Percentiles rank a stretch among this genome's conserved stretches.
Evolutionary conservation across 2,113 vertebrate genomes (phyloP).

Genomic region (Saccopteryx bilineata): DNA sequence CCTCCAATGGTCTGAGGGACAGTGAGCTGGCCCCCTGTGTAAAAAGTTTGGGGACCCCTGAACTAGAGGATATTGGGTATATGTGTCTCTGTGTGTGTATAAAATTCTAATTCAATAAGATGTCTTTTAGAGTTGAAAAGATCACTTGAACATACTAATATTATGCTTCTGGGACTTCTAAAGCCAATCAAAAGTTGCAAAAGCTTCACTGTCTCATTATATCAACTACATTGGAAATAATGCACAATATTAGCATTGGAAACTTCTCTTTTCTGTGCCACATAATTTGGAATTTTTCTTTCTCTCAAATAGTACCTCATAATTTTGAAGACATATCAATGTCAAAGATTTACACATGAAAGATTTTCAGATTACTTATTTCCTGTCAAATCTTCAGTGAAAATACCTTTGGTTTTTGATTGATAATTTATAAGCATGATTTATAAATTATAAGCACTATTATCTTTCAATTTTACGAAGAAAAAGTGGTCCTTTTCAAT

Average conservation of each 20-base stretch:
- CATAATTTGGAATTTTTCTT: background rate
- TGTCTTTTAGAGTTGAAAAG: background rate
- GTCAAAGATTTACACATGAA: background rate
- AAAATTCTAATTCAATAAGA: background rate
- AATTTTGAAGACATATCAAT: slow-evolving; percentile 26
- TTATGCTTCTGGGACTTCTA: background rate
- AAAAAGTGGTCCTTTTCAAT: background rate
- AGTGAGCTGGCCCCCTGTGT: no score
- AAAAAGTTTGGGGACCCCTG: no score
- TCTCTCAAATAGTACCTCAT: background rate
- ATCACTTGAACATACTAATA: background rate
- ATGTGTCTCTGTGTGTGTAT: background rate
- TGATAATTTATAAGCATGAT: background rate
- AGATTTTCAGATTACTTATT: background rate
- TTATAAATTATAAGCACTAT: background rate
- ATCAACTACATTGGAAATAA: background rate
- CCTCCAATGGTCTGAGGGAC: no score
- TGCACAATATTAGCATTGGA: background rate
- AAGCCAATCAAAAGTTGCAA: background rate
- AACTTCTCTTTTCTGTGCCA: background rate
- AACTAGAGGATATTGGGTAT: no score
- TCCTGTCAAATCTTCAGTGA: background rate
- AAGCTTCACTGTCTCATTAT: background rate
- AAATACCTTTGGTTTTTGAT: background rate
- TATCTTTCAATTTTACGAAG: background rate